Conservation (phyloP, 2,888 invertebrate species). For the Drosophila infuscata region DNA sequence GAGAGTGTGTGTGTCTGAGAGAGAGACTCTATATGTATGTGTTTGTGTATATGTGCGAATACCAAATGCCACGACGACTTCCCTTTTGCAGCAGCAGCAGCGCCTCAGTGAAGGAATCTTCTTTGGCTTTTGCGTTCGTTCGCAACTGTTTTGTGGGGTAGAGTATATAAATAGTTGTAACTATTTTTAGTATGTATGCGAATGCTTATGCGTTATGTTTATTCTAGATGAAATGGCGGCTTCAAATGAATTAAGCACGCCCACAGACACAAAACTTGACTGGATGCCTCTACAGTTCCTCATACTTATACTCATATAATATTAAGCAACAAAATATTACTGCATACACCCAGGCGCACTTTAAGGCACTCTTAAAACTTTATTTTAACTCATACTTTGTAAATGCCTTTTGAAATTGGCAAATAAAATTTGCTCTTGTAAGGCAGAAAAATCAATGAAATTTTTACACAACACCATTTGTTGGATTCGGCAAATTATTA, state of each 20-base stretch:
- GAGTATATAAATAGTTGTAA: constrained; percentile 68
- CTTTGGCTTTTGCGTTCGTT: constrained; percentile 58
- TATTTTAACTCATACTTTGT: not conserved
- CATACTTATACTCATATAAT: not conserved
- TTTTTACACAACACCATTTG: constrained; percentile 69
- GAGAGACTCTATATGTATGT: constrained; percentile 1
- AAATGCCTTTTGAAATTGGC: constrained; percentile 28
- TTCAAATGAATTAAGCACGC: constrained; percentile 6
- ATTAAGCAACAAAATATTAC: constrained; percentile 27
- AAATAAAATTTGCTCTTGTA: constrained; percentile 21
- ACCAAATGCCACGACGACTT: constrained; percentile 71
- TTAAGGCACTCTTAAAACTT: not conserved
- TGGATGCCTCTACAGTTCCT: constrained; percentile 7
- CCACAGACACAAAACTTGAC: constrained; percentile 19
- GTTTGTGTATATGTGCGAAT: constrained; percentile 60
- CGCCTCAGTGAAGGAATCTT: constrained; percentile 59
- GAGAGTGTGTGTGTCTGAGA: constrained; percentile 18
- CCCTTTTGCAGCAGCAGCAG: constrained; percentile 58
- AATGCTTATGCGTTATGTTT: constrained; percentile 35
- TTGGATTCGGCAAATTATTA: constrained; percentile 24
- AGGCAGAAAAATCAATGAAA: constrained; percentile 78
- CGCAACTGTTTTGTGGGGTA: constrained; percentile 51
- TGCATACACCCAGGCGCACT: constrained; percentile 45
- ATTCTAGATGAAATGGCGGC: constrained; percentile 21
- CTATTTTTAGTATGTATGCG: constrained; percentile 69